These are phyloP conservation scores for Stratiomys singularior DNA, from an alignment of 2,888 invertebrate genomes.

Conservation along the genomic window DNA sequence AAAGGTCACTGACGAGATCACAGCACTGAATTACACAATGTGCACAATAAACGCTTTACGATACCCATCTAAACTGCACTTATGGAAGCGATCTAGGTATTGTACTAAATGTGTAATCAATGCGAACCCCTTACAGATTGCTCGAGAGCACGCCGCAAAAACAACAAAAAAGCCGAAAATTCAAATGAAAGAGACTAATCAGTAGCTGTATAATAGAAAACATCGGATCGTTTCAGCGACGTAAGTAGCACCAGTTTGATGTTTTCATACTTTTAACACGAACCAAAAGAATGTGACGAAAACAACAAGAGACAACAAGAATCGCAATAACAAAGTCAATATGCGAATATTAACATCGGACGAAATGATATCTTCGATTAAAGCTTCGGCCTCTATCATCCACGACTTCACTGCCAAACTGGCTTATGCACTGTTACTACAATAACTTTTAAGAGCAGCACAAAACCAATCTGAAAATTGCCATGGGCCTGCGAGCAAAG, in stretches of 20 bases:
- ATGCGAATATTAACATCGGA: slow-evolving; percentile 37
- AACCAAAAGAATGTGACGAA: background rate
- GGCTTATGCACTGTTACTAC: no score
- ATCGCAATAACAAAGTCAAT: slow-evolving; percentile 39
- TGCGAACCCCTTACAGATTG: background rate
- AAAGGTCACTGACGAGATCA: slow-evolving; percentile 22
- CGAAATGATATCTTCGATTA: background rate
- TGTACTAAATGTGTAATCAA: background rate
- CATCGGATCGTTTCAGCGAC: background rate
- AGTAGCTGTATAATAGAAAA: background rate
- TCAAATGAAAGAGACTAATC: slow-evolving; percentile 11
- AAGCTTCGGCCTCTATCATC: background rate
- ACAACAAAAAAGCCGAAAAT: background rate
- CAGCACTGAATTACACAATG: background rate
- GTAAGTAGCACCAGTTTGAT: background rate
- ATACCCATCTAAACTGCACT: slow-evolving; percentile 2
- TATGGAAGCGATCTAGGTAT: background rate
- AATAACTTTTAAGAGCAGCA: no score
- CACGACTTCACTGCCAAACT: background rate
- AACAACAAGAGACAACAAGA: slow-evolving; percentile 22
- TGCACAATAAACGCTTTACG: background rate
- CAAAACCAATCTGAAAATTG: no score
- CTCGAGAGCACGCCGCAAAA: background rate
- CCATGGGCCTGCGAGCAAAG: no score
- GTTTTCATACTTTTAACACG: background rate